Percentiles rank a stretch among this genome's conserved stretches.
These are phyloP conservation scores for Phaetusa simplex DNA, from an alignment of 2,113 vertebrate species.

Conservation along the genomic window DNA sequence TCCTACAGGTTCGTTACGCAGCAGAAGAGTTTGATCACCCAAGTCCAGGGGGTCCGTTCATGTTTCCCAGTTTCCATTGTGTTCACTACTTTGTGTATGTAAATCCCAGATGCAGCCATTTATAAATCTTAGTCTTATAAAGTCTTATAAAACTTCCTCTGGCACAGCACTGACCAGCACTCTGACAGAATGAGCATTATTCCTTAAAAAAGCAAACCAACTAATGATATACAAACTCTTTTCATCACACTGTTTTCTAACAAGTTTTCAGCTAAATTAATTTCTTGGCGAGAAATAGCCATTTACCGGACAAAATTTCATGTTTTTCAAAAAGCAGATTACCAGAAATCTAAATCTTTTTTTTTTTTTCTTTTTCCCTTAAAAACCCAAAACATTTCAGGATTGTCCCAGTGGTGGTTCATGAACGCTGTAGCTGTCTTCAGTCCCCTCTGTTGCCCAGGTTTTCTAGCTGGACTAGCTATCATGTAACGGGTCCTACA, in stretches of 20 bases:
- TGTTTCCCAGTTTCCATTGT: background rate
- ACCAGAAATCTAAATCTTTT: background rate
- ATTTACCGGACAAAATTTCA: background rate
- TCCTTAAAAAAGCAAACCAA: background rate
- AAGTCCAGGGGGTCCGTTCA: background rate
- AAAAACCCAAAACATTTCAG: background rate
- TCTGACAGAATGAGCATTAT: background rate
- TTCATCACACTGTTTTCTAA: background rate
- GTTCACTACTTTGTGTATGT: background rate
- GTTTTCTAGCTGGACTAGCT: background rate
- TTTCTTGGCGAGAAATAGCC: background rate
- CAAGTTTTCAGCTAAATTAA: background rate
- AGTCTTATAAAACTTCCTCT: background rate
- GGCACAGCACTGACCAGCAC: background rate
- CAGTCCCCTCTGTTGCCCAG: background rate
- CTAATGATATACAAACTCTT: background rate
- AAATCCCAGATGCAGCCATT: background rate
- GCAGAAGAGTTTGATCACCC: background rate
- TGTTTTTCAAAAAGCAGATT: background rate
- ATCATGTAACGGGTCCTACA: background rate
- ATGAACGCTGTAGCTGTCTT: background rate
- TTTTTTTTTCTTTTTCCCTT: background rate
- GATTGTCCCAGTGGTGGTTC: background rate
- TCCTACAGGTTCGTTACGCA: background rate
- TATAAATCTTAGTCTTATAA: background rate